Evolutionary conservation across 2,888 invertebrate genomes (phyloP), one percentile per base, ranked within the genome.

Genomic region (Sarcophaga rosellei): DNA sequence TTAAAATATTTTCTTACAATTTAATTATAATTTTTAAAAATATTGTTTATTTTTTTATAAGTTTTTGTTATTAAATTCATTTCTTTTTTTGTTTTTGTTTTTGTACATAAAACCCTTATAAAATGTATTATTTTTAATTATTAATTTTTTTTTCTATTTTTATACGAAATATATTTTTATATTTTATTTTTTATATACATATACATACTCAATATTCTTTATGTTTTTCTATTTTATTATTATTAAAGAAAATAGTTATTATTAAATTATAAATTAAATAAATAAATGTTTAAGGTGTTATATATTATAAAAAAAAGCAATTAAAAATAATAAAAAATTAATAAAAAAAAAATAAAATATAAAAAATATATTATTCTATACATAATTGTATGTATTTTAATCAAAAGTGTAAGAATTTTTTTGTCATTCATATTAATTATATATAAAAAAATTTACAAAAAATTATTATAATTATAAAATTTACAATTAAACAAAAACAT

Each of bases 361-460:
- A 89, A 86, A 89, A 89, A 87, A 89, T 86, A 88, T 87, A 88
- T 86, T 88, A 88, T 88, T 90, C 90, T 92, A 89, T 90, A 91
- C 90, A 91, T 90, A 90, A 91, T 92, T 87, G 74, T 85, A 90
- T 92, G 92, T 92, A 91, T 92, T 92, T 93, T 93, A 92, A 92
- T 91, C 91, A 89, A 91, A 89, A 89, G 84, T 86, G 81, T 86
- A 86, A 86, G 84, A 84, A 86, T 65, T 86, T 83, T 89, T 86
- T 86, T 86, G 86, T 86, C 86, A 84, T 86, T 86, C 84, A 84
- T 81, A 84, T 89, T 90, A 90, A 89, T 88, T 88, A 72, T 72
- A 92, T 92, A 91, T 35, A 35, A 35, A 93, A 92, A 53, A 90
- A 92, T 92, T 92, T 93, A 93, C 92, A 93, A 92, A 89, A 85